Percentiles rank a stretch among this genome's conserved stretches.
These are phyloP conservation scores for Xestia c-nigrum DNA, from an alignment of 2,888 invertebrate genomes.

Conservation along the genomic window DNA sequence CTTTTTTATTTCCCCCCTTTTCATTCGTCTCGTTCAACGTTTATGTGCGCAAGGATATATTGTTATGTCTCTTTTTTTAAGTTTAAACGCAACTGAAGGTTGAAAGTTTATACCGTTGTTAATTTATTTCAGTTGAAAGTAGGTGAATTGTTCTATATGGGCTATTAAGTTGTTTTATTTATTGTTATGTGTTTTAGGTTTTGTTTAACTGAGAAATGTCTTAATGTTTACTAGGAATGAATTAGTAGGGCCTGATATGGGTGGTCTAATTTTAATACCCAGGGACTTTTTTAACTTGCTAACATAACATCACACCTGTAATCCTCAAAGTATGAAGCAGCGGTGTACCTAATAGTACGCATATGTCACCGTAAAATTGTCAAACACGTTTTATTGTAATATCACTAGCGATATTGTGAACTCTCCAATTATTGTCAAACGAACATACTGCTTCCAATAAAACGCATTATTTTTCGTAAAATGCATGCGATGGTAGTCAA, in stretches of 20 bases:
- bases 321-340: no score
- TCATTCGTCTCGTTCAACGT: conserved; percentile 66
- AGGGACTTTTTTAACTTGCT: background rate
- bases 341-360: no score
- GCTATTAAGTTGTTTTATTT: conserved; percentile 51
- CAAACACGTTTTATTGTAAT: no score
- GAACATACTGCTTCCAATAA: no score
- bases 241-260: no score
- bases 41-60: conserved; percentile 73
- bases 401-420: no score
- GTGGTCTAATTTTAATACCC: background rate
- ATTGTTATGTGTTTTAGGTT: conserved; percentile 39
- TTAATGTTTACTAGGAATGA: background rate
- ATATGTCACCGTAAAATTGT: no score
- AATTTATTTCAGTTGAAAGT: conserved; percentile 66
- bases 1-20: conserved; percentile 71
- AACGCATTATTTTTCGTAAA: no score
- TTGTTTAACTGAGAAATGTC: conserved; percentile 20
- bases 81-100: conserved; percentile 66
- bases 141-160: conserved; percentile 66
- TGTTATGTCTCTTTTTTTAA: conserved; percentile 69
- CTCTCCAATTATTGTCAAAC: no score
- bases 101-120: conserved; percentile 58
- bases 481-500: no score
- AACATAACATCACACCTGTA: no score